Conservation (phyloP, 2,797 vertebrate genomes). For the Darevskia nairensis region DNA sequence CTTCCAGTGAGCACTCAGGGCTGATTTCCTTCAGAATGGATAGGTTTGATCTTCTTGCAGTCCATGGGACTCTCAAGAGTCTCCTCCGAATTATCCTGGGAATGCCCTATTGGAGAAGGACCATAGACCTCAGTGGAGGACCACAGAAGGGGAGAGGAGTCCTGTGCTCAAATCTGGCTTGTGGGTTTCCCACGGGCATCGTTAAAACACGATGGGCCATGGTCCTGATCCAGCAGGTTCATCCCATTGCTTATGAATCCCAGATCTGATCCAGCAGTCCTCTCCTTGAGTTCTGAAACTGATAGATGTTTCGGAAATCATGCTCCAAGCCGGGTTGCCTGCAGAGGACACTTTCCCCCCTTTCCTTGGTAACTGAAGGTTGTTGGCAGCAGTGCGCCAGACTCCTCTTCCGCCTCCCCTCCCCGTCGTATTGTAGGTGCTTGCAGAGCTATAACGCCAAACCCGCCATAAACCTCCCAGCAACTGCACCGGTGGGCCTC, state of each 20-base stretch:
- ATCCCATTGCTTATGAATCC: too few relatives aligned
- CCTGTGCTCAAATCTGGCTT: too few relatives aligned
- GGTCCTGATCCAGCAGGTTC: not conserved
- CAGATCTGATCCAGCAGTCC: not conserved
- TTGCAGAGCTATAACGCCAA: not conserved
- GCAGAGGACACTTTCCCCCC: not conserved
- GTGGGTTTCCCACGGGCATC: not conserved
- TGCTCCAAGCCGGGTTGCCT: not conserved
- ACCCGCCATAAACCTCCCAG: conserved; percentile 21
- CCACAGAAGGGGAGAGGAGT: too few relatives aligned
- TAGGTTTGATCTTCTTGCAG: too few relatives aligned
- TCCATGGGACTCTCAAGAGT: too few relatives aligned
- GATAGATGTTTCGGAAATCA: not conserved
- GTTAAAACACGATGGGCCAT: not conserved
- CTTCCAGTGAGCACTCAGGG: too few relatives aligned
- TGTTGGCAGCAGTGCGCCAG: not conserved
- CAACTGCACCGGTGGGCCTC: not conserved
- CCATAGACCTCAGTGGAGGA: too few relatives aligned
- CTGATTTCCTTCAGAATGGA: too few relatives aligned
- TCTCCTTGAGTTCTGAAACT: not conserved
- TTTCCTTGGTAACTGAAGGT: not conserved
- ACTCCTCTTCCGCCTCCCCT: not conserved
- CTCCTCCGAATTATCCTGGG: too few relatives aligned
- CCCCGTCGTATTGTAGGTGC: not conserved
- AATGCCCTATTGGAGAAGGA: too few relatives aligned